These are phyloP conservation scores for Agelastica alni DNA, from an alignment of 2,888 invertebrate species.

Conservation along the genomic window DNA sequence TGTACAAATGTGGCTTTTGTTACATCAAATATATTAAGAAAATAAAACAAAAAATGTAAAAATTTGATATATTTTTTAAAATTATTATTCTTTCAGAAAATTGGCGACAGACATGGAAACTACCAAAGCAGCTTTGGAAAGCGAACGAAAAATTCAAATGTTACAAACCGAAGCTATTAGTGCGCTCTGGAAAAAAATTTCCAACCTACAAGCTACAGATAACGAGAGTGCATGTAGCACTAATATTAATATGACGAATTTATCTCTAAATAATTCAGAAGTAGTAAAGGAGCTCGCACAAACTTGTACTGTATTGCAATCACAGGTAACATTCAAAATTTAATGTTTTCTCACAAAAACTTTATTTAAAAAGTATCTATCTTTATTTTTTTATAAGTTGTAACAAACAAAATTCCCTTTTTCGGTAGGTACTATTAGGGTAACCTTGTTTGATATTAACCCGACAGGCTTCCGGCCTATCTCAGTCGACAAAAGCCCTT, in stretches of 20 bases:
- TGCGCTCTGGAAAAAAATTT: constrained; percentile 86
- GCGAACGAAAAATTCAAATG: constrained; percentile 82
- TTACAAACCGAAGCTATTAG: constrained; percentile 90
- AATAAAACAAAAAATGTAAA: too few species aligned
- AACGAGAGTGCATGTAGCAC: constrained; percentile 21
- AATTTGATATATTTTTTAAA: not conserved
- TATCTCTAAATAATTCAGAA: constrained; percentile 60
- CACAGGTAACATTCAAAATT: constrained; percentile 70
- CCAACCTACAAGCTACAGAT: constrained; percentile 63
- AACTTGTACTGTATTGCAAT: constrained; percentile 74
- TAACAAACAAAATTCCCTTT: too few species aligned
- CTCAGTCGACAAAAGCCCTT: too few species aligned
- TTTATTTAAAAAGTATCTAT: too few species aligned
- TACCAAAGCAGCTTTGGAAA: constrained; percentile 81
- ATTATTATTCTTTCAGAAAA: constrained; percentile 69
- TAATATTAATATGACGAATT: constrained; percentile 43
- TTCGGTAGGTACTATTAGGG: too few species aligned
- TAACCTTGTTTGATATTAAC: too few species aligned
- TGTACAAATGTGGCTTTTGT: too few species aligned
- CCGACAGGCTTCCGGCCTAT: too few species aligned
- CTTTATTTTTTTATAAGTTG: too few species aligned
- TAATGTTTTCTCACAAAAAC: too few species aligned
- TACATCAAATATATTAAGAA: too few species aligned
- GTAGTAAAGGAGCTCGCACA: constrained; percentile 74
- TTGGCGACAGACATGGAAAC: constrained; percentile 83